These are phyloP conservation scores for Doris montereyensis DNA, from an alignment of 2,888 invertebrate genomes.

Conservation along the genomic window DNA sequence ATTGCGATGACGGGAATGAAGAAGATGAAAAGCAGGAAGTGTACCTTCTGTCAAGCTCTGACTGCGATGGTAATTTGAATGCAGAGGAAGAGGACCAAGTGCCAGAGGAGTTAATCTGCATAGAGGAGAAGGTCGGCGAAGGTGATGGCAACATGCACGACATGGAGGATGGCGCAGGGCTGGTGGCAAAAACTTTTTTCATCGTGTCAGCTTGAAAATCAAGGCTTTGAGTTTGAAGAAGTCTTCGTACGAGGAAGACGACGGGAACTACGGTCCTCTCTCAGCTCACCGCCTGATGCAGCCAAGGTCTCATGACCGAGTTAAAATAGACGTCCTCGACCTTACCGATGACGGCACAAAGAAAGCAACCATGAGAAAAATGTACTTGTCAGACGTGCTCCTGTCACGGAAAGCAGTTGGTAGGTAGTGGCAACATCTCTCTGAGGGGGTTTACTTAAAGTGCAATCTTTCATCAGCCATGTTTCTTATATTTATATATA, in stretches of 20 bases:
- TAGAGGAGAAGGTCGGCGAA: background rate
- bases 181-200: conserved; percentile 48
- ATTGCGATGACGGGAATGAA: conserved; percentile 4
- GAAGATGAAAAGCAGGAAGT: background rate
- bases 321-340: conserved; percentile 58
- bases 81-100: background rate
- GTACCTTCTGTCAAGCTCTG: background rate
- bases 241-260: conserved; percentile 43
- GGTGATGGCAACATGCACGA: background rate
- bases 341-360: conserved; percentile 54
- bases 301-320: conserved; percentile 36
- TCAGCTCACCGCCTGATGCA: conserved; percentile 12
- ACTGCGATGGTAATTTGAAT: background rate
- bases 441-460: background rate
- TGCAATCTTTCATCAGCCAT: conserved; percentile 1
- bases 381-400: conserved; percentile 51
- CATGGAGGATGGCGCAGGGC: background rate
- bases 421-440: conserved; percentile 46
- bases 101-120: background rate
- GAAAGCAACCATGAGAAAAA: conserved; percentile 52
- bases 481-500: background rate
- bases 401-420: conserved; percentile 38
- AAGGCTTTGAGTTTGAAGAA: conserved; percentile 43
- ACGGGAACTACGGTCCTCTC: conserved; percentile 28
- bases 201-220: conserved; percentile 60